Base-by-base conservation (phyloP, 2,888 invertebrate genomes). In the Pedicia rivosa region DNA sequence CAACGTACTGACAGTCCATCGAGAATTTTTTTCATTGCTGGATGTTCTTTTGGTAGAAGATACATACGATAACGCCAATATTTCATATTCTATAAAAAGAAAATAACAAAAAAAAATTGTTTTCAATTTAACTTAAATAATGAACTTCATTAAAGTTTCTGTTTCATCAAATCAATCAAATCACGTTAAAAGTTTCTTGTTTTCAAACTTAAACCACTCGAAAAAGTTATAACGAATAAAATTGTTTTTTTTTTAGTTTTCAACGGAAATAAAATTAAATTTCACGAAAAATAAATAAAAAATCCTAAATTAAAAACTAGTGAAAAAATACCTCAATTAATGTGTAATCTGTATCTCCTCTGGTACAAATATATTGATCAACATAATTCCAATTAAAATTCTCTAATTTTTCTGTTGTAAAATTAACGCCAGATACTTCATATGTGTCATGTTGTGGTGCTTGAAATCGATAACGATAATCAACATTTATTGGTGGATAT, bases 301-400 rank as follows among this genome's bases (percentile, higher is more conserved):
- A n/a, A n/a, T n/a, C n/a, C n/a, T n/a, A n/a, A n/a, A n/a, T n/a
- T n/a, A n/a, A n/a, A 13, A 13, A 29, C 5, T 28, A 4, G 9
- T 36, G 12, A 33, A 24, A 14, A 47, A 51, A 56, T 59, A 88
- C 88, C 68, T 91, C 88, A 43, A 78, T 78, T 19, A 92, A 64
- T 20, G 78, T 71, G 64, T 88, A 91, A 56, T 91, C 91, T 0
- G 84, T 83, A 54, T 92, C 91, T 1, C 94, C 94, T 41, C 90
- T 69, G 1, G 90, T 90, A 53, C 92, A 92, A 44, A 95, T 90
- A 56, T 94, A 95, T 57, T 92, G 87, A 63, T 97, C 95, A 64
- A 95, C 72, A 54, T 91, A 90, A 61, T 94, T 95, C 95, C 95
- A 97, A 63, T 90, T 92, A 56, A 86, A 95, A 48, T 84, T 90